These are phyloP conservation scores for Ceratosolen solmsi DNA, from an alignment of 1,140 invertebrate species.

Conservation along the genomic window DNA sequence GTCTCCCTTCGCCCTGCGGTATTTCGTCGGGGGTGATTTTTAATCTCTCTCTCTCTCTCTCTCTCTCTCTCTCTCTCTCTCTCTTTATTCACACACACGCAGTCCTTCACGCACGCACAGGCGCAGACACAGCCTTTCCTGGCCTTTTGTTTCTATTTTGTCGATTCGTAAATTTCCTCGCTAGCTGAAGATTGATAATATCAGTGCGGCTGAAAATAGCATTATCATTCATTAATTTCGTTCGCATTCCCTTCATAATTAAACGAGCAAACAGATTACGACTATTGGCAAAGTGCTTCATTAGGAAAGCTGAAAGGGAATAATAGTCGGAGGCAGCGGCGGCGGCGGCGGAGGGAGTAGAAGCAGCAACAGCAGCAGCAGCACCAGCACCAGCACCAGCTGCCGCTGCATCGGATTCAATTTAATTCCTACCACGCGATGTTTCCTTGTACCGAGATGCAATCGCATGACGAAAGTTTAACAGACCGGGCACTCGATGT, in stretches of 20 bases:
- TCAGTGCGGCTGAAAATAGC: slow-evolving; percentile 35
- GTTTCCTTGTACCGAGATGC: slow-evolving; percentile 20
- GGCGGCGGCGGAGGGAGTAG: not conserved
- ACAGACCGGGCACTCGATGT: slow-evolving; percentile 1
- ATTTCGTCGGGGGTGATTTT: slow-evolving; percentile 52
- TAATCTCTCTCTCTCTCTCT: slow-evolving; percentile 28
- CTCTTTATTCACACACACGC: not conserved
- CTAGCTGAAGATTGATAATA: slow-evolving; percentile 31
- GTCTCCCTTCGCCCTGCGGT: slow-evolving; percentile 24
- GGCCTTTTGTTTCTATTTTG: slow-evolving; percentile 54
- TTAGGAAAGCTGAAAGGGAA: slow-evolving; percentile 38
- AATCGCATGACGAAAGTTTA: slow-evolving; percentile 15
- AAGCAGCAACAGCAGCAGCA: not conserved
- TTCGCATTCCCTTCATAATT: slow-evolving; percentile 38
- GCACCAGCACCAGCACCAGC: not conserved
- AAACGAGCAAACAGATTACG: slow-evolving; percentile 49
- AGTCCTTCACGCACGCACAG: slow-evolving; percentile 21
- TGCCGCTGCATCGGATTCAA: slow-evolving; percentile 29
- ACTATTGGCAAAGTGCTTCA: slow-evolving; percentile 47
- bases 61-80: slow-evolving; percentile 32
- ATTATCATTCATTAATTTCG: slow-evolving; percentile 52
- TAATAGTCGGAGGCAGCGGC: slow-evolving; percentile 20
- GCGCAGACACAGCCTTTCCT: not conserved
- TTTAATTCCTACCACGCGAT: slow-evolving; percentile 28
- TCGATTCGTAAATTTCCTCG: slow-evolving; percentile 45